These are phyloP conservation scores for Anthrax anthrax DNA, from an alignment of 2,888 invertebrate species.

Conservation along the genomic window DNA sequence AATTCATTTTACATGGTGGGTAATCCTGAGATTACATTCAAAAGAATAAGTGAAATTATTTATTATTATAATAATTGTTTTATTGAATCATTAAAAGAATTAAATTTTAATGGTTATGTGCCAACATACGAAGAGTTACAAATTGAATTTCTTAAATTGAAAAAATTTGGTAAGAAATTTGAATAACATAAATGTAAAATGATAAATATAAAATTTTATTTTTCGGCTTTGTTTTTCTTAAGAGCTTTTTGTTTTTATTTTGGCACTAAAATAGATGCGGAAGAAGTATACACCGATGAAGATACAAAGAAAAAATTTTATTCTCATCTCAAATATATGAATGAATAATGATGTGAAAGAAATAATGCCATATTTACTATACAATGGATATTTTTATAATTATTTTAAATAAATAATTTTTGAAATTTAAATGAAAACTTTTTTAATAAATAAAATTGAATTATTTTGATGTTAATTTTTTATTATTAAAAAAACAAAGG, in stretches of 20 bases:
- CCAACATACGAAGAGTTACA: conserved; percentile 9
- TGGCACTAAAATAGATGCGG: neutral
- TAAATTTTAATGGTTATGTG: conserved; percentile 5
- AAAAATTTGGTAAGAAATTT: conserved; percentile 5
- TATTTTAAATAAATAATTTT: neutral
- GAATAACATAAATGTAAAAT: neutral
- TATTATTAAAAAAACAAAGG: no score
- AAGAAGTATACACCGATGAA: neutral
- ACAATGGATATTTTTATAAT: conserved; percentile 2
- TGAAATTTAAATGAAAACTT: no score
- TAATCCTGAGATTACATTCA: conserved; percentile 2
- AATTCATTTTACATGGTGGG: conserved; percentile 7
- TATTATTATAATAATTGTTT: conserved; percentile 7
- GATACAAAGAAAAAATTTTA: neutral
- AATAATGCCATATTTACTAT: neutral
- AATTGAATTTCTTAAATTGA: conserved; percentile 8
- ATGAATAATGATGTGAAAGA: neutral
- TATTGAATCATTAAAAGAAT: conserved; percentile 3
- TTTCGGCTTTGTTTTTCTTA: neutral
- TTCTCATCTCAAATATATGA: neutral
- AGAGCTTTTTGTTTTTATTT: neutral
- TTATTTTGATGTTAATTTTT: no score
- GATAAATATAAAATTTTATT: no score
- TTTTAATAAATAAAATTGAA: no score
- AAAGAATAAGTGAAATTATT: conserved; percentile 9